Evolutionary conservation across 1,140 invertebrate species (phyloP).

Genomic region (Brachionus paranguensis): DNA sequence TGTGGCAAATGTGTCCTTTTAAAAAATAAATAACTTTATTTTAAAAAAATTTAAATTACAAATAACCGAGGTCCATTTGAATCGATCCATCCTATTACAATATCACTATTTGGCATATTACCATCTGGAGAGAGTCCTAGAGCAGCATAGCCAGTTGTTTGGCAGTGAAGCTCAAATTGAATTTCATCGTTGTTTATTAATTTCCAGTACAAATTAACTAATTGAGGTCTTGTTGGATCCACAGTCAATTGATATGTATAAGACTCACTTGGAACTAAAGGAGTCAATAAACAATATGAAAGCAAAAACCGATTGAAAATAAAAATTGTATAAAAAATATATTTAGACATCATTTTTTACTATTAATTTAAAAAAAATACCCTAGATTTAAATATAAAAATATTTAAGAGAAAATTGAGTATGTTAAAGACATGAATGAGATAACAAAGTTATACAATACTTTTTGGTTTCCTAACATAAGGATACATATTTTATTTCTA

Average conservation of each 20-base stretch:
- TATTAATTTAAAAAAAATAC: not conserved
- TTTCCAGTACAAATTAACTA: constrained; percentile 18
- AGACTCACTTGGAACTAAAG: constrained; percentile 6
- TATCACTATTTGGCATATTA: constrained; percentile 70
- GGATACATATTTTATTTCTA: no score
- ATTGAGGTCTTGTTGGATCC: not conserved
- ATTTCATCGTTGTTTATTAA: constrained; percentile 4
- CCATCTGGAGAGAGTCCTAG: constrained; percentile 72
- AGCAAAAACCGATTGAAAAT: not conserved
- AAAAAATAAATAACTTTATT: not conserved
- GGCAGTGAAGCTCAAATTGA: constrained; percentile 10
- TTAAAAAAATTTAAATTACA: not conserved
- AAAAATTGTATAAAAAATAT: not conserved
- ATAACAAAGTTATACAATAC: no score
- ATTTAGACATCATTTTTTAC: not conserved
- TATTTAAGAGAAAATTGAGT: not conserved
- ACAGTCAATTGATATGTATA: not conserved
- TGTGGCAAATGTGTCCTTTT: constrained; percentile 4
- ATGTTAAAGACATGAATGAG: not conserved
- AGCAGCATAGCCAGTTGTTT: constrained; percentile 71
- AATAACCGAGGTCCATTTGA: not conserved
- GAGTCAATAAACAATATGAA: not conserved
- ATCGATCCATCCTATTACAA: constrained; percentile 59
- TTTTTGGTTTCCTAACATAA: no score
- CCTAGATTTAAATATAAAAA: no score